Percentiles rank a stretch among this genome's conserved stretches.
Evolutionary conservation across 2,113 vertebrate genomes (phyloP).

Genomic region (Perca schrenkii): DNA sequence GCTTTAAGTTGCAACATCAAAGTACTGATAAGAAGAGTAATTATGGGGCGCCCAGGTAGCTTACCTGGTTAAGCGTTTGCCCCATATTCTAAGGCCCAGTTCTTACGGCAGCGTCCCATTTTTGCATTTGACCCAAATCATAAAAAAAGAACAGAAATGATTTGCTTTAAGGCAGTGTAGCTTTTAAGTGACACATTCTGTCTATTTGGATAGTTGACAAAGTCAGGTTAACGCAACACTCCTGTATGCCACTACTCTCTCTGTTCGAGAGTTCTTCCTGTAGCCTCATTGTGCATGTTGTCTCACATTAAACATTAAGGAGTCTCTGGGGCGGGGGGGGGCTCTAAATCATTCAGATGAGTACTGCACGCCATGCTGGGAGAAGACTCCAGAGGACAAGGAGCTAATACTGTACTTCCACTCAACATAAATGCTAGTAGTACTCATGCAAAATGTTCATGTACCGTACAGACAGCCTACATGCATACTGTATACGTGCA

Average conservation of each 20-base stretch:
- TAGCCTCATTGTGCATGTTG: constrained; percentile 58
- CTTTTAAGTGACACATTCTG: neutral
- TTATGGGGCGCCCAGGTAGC: no score
- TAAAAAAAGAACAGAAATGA: neutral
- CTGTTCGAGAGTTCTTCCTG: constrained; percentile 21
- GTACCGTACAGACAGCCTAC: neutral
- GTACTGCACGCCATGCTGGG: constrained; percentile 46
- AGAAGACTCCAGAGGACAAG: constrained; percentile 41
- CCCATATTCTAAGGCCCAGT: no score
- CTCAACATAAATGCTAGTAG: constrained; percentile 17
- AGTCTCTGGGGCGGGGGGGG: constrained; percentile 31
- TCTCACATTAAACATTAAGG: constrained; percentile 74
- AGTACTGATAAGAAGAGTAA: neutral
- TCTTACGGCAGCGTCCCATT: no score
- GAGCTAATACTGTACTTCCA: constrained; percentile 9
- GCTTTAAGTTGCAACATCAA: neutral
- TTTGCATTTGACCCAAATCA: no score
- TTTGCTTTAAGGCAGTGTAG: neutral
- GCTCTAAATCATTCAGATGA: constrained; percentile 76
- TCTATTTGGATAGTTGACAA: neutral
- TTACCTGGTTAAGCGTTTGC: no score
- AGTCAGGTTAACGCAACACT: neutral
- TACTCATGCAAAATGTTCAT: neutral
- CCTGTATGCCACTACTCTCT: neutral
- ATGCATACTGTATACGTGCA: neutral